Evolutionary conservation across 2,797 vertebrate species (phyloP).

Genomic region (Silurus aristotelis): DNA sequence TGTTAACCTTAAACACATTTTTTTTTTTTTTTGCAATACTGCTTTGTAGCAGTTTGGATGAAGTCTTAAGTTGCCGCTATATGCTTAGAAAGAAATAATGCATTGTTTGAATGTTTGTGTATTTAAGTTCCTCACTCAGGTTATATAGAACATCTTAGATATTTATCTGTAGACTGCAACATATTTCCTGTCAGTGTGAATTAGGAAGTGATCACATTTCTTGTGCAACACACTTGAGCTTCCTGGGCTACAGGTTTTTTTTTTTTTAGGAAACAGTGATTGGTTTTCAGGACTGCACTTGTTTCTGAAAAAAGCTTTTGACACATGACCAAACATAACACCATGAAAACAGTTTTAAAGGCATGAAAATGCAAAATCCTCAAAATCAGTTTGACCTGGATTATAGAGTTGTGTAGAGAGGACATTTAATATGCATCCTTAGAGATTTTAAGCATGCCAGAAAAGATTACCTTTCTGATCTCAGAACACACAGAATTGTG

Average conservation of each 20-base stretch:
- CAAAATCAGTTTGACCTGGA: not conserved
- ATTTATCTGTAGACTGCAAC: not conserved
- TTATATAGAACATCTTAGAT: not conserved
- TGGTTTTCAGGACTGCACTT: not conserved
- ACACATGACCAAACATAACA: not conserved
- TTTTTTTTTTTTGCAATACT: not conserved
- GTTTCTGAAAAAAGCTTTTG: not conserved
- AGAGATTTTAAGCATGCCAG: not conserved
- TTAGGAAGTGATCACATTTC: not conserved
- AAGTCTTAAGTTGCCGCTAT: not conserved
- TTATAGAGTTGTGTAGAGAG: not conserved
- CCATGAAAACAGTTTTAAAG: not conserved
- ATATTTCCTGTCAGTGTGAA: not conserved
- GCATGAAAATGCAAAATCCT: not conserved
- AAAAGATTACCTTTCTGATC: not conserved
- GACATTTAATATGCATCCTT: not conserved
- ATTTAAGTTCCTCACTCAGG: not conserved
- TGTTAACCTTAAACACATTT: not conserved
- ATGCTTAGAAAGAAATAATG: not conserved
- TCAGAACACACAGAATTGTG: not conserved
- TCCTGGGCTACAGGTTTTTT: not conserved
- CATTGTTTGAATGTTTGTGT: not conserved
- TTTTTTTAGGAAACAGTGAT: not conserved
- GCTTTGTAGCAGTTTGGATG: not conserved
- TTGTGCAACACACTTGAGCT: not conserved